Evolutionary conservation across 1,140 invertebrate genomes (phyloP).

Genomic region (Drosophila bifasciata): DNA sequence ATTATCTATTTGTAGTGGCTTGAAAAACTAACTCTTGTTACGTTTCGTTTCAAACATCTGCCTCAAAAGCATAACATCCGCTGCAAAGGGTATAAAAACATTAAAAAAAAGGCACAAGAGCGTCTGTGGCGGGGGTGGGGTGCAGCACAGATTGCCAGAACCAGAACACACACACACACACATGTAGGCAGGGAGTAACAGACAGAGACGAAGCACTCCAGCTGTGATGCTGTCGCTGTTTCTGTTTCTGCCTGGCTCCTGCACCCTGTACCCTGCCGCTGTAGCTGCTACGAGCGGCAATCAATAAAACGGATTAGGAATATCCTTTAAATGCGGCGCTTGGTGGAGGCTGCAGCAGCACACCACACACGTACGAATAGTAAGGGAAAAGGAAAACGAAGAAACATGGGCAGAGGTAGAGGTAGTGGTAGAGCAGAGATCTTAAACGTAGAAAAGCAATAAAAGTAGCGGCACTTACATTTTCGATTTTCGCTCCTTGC

Average conservation of each 20-base stretch:
- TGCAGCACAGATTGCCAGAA: conserved; percentile 69
- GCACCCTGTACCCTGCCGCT: conserved; percentile 10
- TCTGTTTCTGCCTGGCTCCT: conserved; percentile 13
- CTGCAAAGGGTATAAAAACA: conserved; percentile 66
- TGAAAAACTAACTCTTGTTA: no score
- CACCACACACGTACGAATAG: conserved; percentile 8
- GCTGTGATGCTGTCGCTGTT: conserved; percentile 35
- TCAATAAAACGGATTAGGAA: conserved; percentile 82
- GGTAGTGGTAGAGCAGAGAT: conserved; percentile 26
- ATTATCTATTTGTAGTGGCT: no score
- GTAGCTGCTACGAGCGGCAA: conserved; percentile 48
- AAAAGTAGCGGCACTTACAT: conserved; percentile 52
- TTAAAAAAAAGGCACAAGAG: conserved; percentile 50
- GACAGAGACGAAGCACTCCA: conserved; percentile 39
- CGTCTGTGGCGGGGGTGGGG: no score
- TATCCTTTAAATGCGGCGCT: conserved; percentile 78
- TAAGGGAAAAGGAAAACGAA: conserved; percentile 2
- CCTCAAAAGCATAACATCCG: conserved; percentile 32
- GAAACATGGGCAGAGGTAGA: not conserved
- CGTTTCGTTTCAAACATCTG: no score
- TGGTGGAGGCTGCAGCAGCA: conserved; percentile 51
- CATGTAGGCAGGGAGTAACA: conserved; percentile 1
- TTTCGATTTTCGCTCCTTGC: conserved; percentile 22
- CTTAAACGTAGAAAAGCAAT: conserved; percentile 48
- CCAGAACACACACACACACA: conserved; percentile 51